These are phyloP conservation scores for Arenaria interpres DNA, from an alignment of 2,113 vertebrate species.

Conservation along the genomic window DNA sequence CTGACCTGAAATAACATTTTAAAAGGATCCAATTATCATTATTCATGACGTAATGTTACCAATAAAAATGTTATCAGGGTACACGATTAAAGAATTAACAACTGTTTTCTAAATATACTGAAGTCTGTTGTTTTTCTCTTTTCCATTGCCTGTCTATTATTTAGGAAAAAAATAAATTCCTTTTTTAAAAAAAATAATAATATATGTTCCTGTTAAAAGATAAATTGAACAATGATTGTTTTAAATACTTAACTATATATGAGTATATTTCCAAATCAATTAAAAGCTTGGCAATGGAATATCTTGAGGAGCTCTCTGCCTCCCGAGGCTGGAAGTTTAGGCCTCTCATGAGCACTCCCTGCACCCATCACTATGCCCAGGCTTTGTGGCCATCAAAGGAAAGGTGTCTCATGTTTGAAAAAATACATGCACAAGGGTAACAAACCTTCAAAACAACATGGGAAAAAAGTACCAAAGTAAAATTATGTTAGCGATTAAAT, in stretches of 20 bases:
- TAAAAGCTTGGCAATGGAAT: background rate
- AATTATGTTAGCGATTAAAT: background rate
- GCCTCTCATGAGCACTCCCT: fast-evolving
- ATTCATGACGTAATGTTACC: background rate
- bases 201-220: background rate
- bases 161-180: background rate
- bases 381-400: fast-evolving
- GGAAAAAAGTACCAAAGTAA: background rate
- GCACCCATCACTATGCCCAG: no score
- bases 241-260: background rate
- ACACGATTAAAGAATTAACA: background rate
- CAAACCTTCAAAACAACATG: background rate
- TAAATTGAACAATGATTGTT: background rate
- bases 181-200: background rate
- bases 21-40: background rate
- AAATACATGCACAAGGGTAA: background rate
- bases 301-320: background rate
- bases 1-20: background rate
- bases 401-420: background rate
- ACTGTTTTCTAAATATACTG: background rate
- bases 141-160: background rate
- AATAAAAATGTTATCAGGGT: background rate
- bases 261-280: background rate
- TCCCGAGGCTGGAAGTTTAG: background rate
- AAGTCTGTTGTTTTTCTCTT: fast-evolving